Conservation (phyloP, 2,113 vertebrate species). For the Dryoscopus gambensis region DNA sequence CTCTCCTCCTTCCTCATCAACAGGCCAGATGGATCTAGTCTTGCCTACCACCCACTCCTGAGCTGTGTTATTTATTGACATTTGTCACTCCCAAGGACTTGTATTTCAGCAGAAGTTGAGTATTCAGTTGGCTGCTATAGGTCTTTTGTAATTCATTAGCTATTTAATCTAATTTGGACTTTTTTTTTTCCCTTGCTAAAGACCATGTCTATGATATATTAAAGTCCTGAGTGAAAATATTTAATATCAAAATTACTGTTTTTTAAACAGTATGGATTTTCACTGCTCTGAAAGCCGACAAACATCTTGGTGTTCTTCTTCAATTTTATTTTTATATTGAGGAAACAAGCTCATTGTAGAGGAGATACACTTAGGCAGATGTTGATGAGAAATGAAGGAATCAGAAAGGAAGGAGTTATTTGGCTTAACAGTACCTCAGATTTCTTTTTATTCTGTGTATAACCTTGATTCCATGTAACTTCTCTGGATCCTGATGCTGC, state of each 20-base stretch:
- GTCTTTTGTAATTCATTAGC: not conserved
- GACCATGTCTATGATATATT: not conserved
- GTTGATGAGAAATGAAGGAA: not conserved
- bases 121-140: not conserved
- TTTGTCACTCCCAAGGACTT: not conserved
- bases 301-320: not conserved
- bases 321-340: not conserved
- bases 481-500: not conserved
- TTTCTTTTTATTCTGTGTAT: not conserved
- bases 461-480: not conserved
- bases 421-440: not conserved
- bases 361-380: not conserved
- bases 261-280: not conserved
- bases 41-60: not conserved
- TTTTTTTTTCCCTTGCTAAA: not conserved
- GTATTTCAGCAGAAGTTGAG: not conserved
- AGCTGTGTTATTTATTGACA: not conserved
- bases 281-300: not conserved
- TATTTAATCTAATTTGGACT: not conserved
- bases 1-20: not conserved
- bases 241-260: not conserved
- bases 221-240: not conserved
- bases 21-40: constrained; percentile 26
- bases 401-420: not conserved
- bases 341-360: not conserved